Evolutionary conservation across 2,888 invertebrate species (phyloP), one percentile per base, ranked within the genome.

Genomic region (Meganola albula): DNA sequence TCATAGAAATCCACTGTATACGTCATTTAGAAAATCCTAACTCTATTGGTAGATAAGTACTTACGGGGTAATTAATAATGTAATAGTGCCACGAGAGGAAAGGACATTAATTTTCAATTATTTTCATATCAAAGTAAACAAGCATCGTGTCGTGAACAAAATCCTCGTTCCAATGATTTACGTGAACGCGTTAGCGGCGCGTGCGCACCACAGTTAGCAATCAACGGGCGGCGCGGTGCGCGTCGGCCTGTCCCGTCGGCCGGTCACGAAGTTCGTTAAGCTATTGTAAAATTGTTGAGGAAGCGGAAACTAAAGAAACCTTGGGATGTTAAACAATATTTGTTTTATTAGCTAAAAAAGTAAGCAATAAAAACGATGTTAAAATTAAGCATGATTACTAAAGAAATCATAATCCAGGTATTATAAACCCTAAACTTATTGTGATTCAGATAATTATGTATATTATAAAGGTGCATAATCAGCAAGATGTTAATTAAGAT

Each of bases 221-320:
- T 44, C 44, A 60, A 51, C 57, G 53, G 33, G 31, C 12, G 59
- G 58, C 61, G 63, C 57, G 53, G 33, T 31, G 12, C 58, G 58
- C 61, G 63, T 58, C 63, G 40, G 38, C 20, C 47, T 50, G 61
- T 61, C 63, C 60, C 54, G 47, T 10, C 47, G 24, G 42, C 10
- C 47, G 24, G 44, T 53, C 55, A 56, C 56, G 55, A 56, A 37
- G 33, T 44, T 47, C 38, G 40, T 52, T 55, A 44, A 31, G 24
- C 29, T 11, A 41, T 42, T 43, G 40, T 40, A 16, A 28, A n/a
- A n/a, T 22, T 7, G 24, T 31, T 22, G 32, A 39, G 47, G 42
- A 47, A 56, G 49, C 42, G 49, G 49, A 52, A 55, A 43, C 42
- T 25, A 13, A 23, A 18, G 23, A 32, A 40, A 44, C 53, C 53